Conservation (phyloP, 2,888 invertebrate genomes). For the Tipula lateralis region DNA sequence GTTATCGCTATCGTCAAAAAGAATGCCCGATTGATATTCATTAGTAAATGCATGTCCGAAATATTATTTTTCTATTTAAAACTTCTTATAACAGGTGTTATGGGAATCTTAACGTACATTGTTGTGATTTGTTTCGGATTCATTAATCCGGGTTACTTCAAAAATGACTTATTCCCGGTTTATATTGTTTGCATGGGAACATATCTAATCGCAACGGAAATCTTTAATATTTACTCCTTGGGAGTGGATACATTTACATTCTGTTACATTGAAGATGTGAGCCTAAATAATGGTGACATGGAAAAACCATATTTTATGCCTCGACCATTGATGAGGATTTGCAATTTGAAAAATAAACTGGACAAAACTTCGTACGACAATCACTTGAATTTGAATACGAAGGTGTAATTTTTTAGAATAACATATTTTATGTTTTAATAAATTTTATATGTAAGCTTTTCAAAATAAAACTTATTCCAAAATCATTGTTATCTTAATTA, state of each 20-base stretch:
- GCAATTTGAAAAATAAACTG: not conserved
- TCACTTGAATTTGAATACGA: not conserved
- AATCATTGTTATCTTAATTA: too few relatives aligned
- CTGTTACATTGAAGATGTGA: not conserved
- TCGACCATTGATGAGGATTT: not conserved
- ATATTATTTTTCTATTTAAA: conserved; percentile 15
- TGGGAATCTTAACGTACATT: not conserved
- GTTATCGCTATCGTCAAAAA: not conserved
- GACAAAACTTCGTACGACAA: not conserved
- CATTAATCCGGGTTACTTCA: not conserved
- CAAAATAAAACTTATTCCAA: too few relatives aligned
- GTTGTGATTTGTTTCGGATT: not conserved
- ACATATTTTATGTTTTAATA: too few relatives aligned
- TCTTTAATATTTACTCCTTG: not conserved
- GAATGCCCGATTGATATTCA: not conserved
- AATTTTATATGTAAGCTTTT: too few relatives aligned
- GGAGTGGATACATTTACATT: not conserved
- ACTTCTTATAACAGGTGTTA: not conserved
- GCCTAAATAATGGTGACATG: not conserved
- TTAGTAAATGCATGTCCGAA: not conserved
- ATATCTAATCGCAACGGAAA: not conserved
- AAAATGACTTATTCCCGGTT: not conserved
- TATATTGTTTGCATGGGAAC: conserved; percentile 7
- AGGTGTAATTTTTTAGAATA: too few relatives aligned
- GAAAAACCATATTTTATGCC: not conserved